These are phyloP conservation scores for Rhynchotus rufescens DNA, from an alignment of 2,797 vertebrate species.

Conservation along the genomic window DNA sequence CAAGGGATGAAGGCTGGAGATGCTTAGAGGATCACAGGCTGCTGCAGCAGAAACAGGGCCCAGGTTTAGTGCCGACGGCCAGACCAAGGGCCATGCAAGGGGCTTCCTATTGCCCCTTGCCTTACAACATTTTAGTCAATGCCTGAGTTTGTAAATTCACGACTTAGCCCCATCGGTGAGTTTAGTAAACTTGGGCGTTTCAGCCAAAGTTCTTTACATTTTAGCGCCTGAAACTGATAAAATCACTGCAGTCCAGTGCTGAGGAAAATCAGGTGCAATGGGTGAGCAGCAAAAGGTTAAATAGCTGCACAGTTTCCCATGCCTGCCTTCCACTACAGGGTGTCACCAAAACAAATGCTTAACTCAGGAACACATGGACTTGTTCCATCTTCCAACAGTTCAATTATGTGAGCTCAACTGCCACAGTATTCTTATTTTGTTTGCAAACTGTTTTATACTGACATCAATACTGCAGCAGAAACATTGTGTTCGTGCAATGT, in stretches of 20 bases:
- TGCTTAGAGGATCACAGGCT: not conserved
- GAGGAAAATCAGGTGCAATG: not conserved
- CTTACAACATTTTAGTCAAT: not conserved
- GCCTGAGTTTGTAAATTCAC: not conserved
- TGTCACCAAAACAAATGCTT: not conserved
- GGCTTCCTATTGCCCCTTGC: not conserved
- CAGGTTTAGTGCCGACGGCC: not conserved
- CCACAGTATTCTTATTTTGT: slow-evolving; percentile 13
- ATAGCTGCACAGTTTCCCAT: not conserved
- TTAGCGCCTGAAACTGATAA: not conserved
- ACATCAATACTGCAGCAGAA: slow-evolving; percentile 18
- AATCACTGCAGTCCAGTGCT: not conserved
- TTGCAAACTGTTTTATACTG: slow-evolving; percentile 26
- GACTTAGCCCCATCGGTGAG: not conserved
- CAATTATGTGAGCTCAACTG: slow-evolving; percentile 32
- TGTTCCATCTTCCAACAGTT: slow-evolving; percentile 17
- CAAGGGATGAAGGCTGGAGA: not conserved
- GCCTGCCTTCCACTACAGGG: not conserved
- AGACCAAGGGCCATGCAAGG: not conserved
- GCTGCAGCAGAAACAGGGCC: not conserved
- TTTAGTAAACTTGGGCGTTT: not conserved
- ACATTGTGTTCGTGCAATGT: not conserved
- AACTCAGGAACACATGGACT: not conserved
- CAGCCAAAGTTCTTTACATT: not conserved
- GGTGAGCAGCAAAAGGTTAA: not conserved